phyloP scores from a whole-genome alignment of 2,797 vertebrate species.

The Ceryle rudis region DNA sequence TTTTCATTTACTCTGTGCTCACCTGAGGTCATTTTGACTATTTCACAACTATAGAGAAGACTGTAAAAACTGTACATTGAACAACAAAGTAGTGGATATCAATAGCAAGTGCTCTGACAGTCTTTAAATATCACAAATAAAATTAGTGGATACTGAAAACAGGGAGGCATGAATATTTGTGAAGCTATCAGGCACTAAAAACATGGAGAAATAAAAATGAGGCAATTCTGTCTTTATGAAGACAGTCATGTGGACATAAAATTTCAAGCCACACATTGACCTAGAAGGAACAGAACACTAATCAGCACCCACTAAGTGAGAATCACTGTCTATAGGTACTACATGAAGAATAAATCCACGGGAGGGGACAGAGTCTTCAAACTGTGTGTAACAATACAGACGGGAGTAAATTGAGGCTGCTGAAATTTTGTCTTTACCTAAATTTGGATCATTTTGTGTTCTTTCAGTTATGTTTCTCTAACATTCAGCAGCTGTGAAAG shows the following conservation, averaged over 20 bases:
- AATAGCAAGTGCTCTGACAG: background rate
- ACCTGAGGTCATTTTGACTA: background rate
- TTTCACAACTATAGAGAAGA: background rate
- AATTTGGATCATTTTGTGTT: background rate
- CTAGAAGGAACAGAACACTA: background rate
- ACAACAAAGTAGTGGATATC: background rate
- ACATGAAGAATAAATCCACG: background rate
- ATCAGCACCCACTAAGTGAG: background rate
- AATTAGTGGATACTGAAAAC: background rate
- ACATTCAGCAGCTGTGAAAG: background rate
- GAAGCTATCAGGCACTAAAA: background rate
- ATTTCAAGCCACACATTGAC: background rate
- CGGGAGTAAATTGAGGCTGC: background rate
- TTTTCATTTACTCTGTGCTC: background rate
- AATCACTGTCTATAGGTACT: background rate
- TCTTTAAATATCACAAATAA: background rate
- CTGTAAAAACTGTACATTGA: background rate
- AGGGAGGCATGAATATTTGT: background rate
- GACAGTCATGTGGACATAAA: background rate
- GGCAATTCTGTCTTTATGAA: background rate
- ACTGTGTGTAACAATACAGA: rapidly evolving
- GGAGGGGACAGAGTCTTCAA: background rate
- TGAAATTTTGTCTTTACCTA: background rate
- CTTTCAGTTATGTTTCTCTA: background rate
- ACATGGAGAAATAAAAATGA: background rate